Conservation (phyloP, 2,888 invertebrate genomes). For the Cremastinae sp. region DNA sequence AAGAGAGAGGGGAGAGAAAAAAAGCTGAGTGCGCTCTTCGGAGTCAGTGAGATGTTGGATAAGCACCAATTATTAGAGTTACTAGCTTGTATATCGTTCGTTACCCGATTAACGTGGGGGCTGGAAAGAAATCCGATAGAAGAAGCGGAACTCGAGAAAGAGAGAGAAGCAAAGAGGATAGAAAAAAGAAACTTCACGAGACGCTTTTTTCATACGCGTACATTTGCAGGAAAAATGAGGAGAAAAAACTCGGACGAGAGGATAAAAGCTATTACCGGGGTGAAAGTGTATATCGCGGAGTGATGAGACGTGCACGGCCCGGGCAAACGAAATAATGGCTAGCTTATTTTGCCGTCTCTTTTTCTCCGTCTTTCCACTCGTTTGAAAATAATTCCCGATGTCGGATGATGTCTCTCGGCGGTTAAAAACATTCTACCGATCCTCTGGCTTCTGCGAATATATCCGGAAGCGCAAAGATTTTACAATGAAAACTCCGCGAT, state of each 20-base stretch:
- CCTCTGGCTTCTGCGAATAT: slow-evolving; percentile 45
- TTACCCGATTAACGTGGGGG: slow-evolving; percentile 73
- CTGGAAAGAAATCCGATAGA: slow-evolving; percentile 73
- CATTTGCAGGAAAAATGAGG: neutral
- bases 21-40: slow-evolving; percentile 26
- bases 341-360: slow-evolving; percentile 35
- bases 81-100: slow-evolving; percentile 74
- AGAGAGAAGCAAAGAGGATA: slow-evolving; percentile 41
- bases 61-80: slow-evolving; percentile 76
- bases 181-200: too few species aligned
- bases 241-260: neutral
- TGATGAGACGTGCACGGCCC: slow-evolving; percentile 53
- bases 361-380: slow-evolving; percentile 21
- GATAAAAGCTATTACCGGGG: slow-evolving; percentile 71
- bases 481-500: slow-evolving; percentile 48
- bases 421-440: slow-evolving; percentile 26
- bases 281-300: slow-evolving; percentile 37
- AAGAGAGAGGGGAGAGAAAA: slow-evolving; percentile 10
- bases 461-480: slow-evolving; percentile 15
- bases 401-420: slow-evolving; percentile 24
- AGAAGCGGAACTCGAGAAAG: slow-evolving; percentile 36
- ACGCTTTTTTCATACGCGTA: too few species aligned
- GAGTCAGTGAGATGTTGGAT: slow-evolving; percentile 64
- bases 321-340: slow-evolving; percentile 69
- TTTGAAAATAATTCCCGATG: slow-evolving; percentile 54